phyloP scores from a whole-genome alignment of 2,113 vertebrate genomes.

The Ammodytes dubius region DNA sequence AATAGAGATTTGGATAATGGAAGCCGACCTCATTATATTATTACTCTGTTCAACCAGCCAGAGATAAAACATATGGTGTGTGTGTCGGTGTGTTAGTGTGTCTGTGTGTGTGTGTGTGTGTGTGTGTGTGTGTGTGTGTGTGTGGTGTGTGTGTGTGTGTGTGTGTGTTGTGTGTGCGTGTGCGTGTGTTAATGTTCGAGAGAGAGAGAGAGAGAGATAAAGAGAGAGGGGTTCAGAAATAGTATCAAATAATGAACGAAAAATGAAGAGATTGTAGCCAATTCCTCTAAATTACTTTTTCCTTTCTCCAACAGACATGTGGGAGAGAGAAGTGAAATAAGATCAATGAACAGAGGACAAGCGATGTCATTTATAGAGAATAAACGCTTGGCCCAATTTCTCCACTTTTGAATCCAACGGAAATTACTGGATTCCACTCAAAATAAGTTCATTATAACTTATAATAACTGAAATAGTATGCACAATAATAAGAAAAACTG shows the following conservation, averaged over 20 bases:
- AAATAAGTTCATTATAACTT: not conserved
- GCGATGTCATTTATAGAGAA: not conserved
- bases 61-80: constrained; percentile 11
- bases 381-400: not conserved
- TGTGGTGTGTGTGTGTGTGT: too few species aligned
- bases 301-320: not conserved
- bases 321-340: not conserved
- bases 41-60: constrained; percentile 9
- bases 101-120: too few species aligned
- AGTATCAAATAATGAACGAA: not conserved
- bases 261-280: not conserved
- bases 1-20: constrained; percentile 20
- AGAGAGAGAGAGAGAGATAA: not conserved
- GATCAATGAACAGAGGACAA: not conserved
- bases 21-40: not conserved
- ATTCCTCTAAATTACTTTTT: not conserved
- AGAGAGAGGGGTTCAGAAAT: not conserved
- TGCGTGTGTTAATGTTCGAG: too few species aligned
- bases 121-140: too few species aligned
- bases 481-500: not conserved
- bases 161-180: too few species aligned
- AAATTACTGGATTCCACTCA: not conserved
- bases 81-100: too few species aligned
- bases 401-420: not conserved
- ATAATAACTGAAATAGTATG: not conserved